Evolutionary conservation across 2,888 invertebrate species (phyloP), one percentile per base, ranked within the genome.

Genomic region (Eustalomyia histrio): DNA sequence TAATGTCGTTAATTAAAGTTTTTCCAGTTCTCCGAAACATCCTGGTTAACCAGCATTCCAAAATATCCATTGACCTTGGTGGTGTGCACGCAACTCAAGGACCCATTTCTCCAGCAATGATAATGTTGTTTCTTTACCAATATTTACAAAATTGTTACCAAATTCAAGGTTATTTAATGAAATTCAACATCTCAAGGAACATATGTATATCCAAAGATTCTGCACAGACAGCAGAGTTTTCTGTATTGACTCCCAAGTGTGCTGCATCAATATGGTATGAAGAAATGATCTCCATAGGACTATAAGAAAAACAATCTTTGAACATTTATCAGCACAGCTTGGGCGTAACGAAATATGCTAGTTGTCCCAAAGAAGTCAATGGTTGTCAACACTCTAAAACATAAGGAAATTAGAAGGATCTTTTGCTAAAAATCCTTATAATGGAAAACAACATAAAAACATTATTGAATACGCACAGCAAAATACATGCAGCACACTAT

Each of bases 1-100:
- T 29, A 6, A 47, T n/a, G n/a, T n/a, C 43, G 12, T n/a, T 47
- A 10, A 6, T 47, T n/a, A 71, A 73, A 78, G 69, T 81, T 81
- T 47, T 78, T 29, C 76, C 72, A 68, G 75, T 76, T 61, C 73
- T 79, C 50, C 58, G 63, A 74, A 67, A 76, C 33, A 65, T 79
- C 18, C 57, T 81, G 82, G 83, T 83, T 81, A 83, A 83, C 83
- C 82, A 78, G 74, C 75, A 63, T 72, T 73, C 76, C 76, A 83
- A 78, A 76, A 78, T 35, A 79, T 58, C 50, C 65, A 82, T 82
- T 82, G 80, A 76, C 80, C 79, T 79, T 83, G 74, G 81, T 76
- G 81, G 81, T 80, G 61, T 60, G 53, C 33, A 47, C 16, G 52
- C 8, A 52, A 65, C 55, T 76, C 79, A 80, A 83, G 82, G 80